A percentile compares a stretch with the other conserved stretches of the same genome.
These are phyloP conservation scores for Dunckerocampus dactyliophorus DNA, from an alignment of 2,113 vertebrate genomes.

Conservation along the genomic window DNA sequence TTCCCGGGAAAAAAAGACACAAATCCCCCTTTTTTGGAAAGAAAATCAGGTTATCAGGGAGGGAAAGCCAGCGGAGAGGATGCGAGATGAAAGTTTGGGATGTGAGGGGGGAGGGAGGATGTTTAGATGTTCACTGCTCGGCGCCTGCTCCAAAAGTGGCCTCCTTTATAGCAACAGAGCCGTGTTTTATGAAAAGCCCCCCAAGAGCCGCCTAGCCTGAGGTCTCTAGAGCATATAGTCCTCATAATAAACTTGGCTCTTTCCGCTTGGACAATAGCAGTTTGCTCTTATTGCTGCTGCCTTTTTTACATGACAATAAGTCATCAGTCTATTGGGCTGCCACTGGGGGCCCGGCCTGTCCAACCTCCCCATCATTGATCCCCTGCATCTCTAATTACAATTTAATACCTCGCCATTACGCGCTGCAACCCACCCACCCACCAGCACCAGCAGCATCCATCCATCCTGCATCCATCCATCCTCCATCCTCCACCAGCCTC, in stretches of 20 bases:
- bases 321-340: conserved; percentile 99
- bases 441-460: no score
- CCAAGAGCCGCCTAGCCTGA: conserved; percentile 99
- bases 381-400: conserved; percentile 99
- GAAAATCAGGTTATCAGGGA: conserved; percentile 51
- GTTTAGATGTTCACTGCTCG: conserved; percentile 86
- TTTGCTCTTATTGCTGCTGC: not conserved
- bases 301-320: conserved; percentile 99
- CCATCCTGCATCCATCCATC: conserved; percentile 73
- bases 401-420: conserved; percentile 99
- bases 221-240: conserved; percentile 99
- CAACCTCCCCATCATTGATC: conserved; percentile 99
- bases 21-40: conserved; percentile 26
- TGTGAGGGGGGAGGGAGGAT: conserved; percentile 77
- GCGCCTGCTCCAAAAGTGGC: conserved; percentile 98
- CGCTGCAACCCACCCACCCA: conserved; percentile 33
- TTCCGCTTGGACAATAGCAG: conserved; percentile 99
- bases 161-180: conserved; percentile 97
- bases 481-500: conserved; percentile 57
- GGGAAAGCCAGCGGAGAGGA: conserved; percentile 55
- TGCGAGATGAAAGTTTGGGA: conserved; percentile 63
- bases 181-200: conserved; percentile 99
- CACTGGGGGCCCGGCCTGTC: conserved; percentile 98
- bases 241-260: conserved; percentile 99
- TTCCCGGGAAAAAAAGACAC: conserved; percentile 70